Base-by-base conservation (phyloP, 1,140 invertebrate species). In the Arion vulgaris region DNA sequence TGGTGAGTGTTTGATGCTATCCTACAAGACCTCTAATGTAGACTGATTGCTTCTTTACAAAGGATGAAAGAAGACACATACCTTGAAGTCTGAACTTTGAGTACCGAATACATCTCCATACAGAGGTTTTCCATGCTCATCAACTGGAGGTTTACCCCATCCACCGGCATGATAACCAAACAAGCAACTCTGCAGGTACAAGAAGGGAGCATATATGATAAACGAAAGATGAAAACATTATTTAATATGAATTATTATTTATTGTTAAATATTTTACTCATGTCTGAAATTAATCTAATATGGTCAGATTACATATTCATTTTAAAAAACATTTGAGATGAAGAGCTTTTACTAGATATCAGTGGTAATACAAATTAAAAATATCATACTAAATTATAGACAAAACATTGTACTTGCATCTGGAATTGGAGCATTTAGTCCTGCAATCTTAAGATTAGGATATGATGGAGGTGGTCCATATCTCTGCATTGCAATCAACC, bases 131-230 rank as follows among this genome's bases (percentile, higher is more conserved):
- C 99, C 98, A 85, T 95, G 96, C 93, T 99, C 98, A 93, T 99
- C 99, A 0, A 99, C 99, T 0, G 99, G 99, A n/a, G 99, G 99
- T 93, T 99, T 99, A 77, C 98, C 98, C 98, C 98, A 99, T 72
- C 98, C 98, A 82, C 91, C 98, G 1, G 98, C 98, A 94, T 99
- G 98, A 92, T 99, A 99, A 41, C 98, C 98, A 93, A 99, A 99
- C 0, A 97, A 96, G 91, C 98, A 99, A 13, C 96, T 96, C 86
- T 99, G 97, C 26, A 11, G 36, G 0, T 98, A 98, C 89, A 98
- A 98, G 0, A 79, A 81, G 38, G 80, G 57, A 19, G 23, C 71
- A 72, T 72, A 9, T 72, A 19, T 49, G 9, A 49, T n/a, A n/a
- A 34, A 97, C 96, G 23, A 96, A 96, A 92, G 98, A 98, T 32